A percentile compares a stretch with the other conserved stretches of the same genome.
Conservation (phyloP, 2,797 vertebrate genomes). For the Dipus sagitta region DNA sequence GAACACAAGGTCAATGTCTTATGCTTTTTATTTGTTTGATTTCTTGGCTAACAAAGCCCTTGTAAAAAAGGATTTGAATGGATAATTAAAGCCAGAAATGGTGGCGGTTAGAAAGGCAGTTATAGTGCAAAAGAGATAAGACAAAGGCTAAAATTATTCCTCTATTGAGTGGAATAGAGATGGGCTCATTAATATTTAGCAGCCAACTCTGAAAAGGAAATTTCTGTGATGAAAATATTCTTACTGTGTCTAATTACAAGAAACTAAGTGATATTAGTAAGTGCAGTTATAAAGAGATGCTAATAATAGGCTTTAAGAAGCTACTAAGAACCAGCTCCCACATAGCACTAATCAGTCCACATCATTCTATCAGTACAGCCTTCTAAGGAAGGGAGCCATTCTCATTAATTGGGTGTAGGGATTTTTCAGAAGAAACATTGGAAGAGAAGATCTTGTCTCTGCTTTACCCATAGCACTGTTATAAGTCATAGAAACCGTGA, state of each 20-base stretch:
- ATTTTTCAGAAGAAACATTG: background rate
- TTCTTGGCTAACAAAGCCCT: constrained; percentile 23
- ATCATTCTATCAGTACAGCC: background rate
- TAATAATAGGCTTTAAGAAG: background rate
- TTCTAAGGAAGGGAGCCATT: background rate
- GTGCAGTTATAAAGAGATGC: background rate
- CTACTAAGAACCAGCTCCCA: background rate
- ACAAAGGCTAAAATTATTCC: background rate
- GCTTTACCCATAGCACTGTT: background rate
- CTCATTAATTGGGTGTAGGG: background rate
- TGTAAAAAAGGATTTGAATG: constrained; percentile 18
- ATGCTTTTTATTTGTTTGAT: constrained; percentile 13
- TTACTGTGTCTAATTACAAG: constrained; percentile 15
- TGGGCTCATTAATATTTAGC: background rate
- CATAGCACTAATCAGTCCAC: no score
- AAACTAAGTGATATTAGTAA: background rate
- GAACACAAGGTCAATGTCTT: constrained; percentile 14
- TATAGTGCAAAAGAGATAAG: background rate
- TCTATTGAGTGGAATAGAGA: background rate
- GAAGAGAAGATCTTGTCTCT: background rate
- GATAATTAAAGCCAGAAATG: constrained; percentile 2
- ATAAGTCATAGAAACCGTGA: background rate
- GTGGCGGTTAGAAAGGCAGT: background rate
- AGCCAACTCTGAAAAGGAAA: background rate
- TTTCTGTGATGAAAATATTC: constrained; percentile 17